These are phyloP conservation scores for Mohoua ochrocephala DNA, from an alignment of 2,113 vertebrate genomes.

Conservation along the genomic window DNA sequence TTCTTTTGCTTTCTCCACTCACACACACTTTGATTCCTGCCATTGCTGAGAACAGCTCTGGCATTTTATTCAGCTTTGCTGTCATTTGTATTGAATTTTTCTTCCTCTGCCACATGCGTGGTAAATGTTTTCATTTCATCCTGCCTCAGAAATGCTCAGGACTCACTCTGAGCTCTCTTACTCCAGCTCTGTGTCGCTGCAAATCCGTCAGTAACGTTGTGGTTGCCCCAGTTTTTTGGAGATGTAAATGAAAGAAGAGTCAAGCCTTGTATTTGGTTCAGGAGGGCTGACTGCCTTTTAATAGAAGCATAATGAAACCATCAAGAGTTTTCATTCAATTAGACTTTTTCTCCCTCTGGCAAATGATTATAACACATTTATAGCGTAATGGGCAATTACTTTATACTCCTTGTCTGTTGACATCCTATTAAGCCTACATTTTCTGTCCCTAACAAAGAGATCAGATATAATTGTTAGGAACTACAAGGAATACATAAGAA, in stretches of 20 bases:
- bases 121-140: neutral
- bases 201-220: neutral
- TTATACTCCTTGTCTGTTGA: slow-evolving; percentile 54
- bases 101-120: neutral
- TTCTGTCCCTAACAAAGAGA: slow-evolving; percentile 55
- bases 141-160: neutral
- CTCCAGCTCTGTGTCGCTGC: neutral
- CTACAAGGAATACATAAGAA: neutral
- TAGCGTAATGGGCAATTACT: slow-evolving; percentile 55
- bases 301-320: slow-evolving; percentile 67
- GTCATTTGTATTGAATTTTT: neutral
- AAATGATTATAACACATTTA: slow-evolving; percentile 56
- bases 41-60: neutral
- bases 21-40: neutral
- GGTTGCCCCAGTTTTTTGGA: neutral
- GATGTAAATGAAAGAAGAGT: neutral
- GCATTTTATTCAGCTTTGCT: neutral
- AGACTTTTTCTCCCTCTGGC: slow-evolving; percentile 45
- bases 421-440: slow-evolving; percentile 57
- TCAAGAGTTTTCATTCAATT: slow-evolving; percentile 69
- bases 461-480: slow-evolving; percentile 34
- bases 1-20: neutral
- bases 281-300: slow-evolving; percentile 13
- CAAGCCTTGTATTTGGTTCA: neutral
- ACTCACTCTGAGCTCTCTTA: neutral